Evolutionary conservation across 2,797 vertebrate species (phyloP).

Genomic region (Antennarius maculatus): DNA sequence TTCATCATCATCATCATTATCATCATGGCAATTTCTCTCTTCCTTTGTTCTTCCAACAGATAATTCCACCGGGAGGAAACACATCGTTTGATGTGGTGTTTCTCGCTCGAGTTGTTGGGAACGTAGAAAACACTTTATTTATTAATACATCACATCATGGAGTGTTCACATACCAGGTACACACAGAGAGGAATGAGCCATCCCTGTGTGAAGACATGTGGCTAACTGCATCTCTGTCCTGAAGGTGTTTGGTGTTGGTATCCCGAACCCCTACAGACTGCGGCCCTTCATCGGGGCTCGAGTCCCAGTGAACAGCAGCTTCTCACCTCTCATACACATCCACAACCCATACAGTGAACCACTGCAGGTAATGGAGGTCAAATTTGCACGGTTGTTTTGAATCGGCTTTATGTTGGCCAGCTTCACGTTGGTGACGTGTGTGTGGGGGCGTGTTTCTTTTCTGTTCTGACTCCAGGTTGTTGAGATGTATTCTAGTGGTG

Average conservation of each 20-base stretch:
- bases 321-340: slow-evolving; percentile 98
- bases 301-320: slow-evolving; percentile 98
- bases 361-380: slow-evolving; percentile 85
- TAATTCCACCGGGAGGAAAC: slow-evolving; percentile 98
- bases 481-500: slow-evolving; percentile 99
- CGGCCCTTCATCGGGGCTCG: slow-evolving; percentile 97
- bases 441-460: not conserved
- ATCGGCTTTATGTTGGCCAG: not conserved
- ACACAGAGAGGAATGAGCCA: not conserved
- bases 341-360: slow-evolving; percentile 98
- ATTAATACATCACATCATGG: slow-evolving; percentile 99
- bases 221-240: slow-evolving; percentile 21
- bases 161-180: slow-evolving; percentile 99
- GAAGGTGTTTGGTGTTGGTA: slow-evolving; percentile 97
- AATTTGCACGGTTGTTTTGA: not conserved
- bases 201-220: not conserved
- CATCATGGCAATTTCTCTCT: not conserved
- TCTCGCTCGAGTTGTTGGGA: slow-evolving; percentile 97
- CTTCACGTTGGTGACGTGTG: not conserved
- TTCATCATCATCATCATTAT: not conserved
- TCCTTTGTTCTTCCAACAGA: slow-evolving; percentile 77
- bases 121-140: slow-evolving; percentile 99
- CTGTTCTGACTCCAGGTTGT: slow-evolving; percentile 85
- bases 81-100: slow-evolving; percentile 99
- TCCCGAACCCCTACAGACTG: slow-evolving; percentile 96